Evolutionary conservation across 2,113 vertebrate species (phyloP).

Genomic region (Sarotherodon lohbergeri): DNA sequence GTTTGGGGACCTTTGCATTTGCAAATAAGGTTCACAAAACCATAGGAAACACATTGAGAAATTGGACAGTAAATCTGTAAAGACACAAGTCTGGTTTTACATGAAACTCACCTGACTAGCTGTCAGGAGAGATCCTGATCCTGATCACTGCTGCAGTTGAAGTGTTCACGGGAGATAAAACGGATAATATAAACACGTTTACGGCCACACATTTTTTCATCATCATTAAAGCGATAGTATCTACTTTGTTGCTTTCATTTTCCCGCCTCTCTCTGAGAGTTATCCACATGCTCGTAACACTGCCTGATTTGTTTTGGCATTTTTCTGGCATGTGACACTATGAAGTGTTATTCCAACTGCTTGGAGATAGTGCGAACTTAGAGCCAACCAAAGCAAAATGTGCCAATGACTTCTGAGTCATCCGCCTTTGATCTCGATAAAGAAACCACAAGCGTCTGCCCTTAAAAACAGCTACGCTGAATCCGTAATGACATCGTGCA

Average conservation of each 20-base stretch:
- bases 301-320: conserved; percentile 33
- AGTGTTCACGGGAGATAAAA: background rate
- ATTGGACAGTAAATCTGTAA: background rate
- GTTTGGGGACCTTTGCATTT: background rate
- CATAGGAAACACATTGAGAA: background rate
- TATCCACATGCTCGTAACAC: background rate
- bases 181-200: background rate
- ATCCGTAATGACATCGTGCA: background rate
- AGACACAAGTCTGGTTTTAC: background rate
- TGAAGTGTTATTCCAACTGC: background rate
- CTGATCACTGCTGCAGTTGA: background rate
- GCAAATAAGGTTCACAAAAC: background rate
- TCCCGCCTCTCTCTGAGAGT: background rate
- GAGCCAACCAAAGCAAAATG: conserved; percentile 19
- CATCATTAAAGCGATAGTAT: background rate
- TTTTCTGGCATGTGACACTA: conserved; percentile 3
- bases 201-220: background rate
- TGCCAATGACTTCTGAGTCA: background rate
- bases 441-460: background rate
- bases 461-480: background rate
- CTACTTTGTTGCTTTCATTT: background rate
- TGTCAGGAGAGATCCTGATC: background rate
- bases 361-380: background rate
- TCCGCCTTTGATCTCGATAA: conserved; percentile 9
- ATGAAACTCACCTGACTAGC: background rate